Percentiles rank a stretch among this genome's conserved stretches.
Conservation (phyloP, 2,797 vertebrate genomes). For the Danionella dracula region DNA sequence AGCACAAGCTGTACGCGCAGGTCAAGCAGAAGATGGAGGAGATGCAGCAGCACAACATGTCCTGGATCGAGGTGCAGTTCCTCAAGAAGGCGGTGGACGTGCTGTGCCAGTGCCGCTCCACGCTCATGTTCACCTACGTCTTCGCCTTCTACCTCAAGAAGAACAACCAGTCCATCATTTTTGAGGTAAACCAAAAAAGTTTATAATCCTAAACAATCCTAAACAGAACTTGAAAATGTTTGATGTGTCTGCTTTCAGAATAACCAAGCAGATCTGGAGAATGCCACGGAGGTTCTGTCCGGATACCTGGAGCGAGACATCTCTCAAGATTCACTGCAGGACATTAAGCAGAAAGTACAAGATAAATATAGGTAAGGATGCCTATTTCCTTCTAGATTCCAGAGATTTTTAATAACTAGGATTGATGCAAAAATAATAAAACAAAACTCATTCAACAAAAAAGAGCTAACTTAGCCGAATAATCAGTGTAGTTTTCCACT, state of each 20-base stretch:
- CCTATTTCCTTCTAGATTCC: no score
- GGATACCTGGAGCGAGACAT: slow-evolving; percentile 99
- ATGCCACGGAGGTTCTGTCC: slow-evolving; percentile 98
- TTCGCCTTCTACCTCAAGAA: slow-evolving; percentile 99
- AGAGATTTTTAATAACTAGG: no score
- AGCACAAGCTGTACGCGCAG: slow-evolving; percentile 99
- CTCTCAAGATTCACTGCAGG: slow-evolving; percentile 99
- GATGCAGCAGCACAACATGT: slow-evolving; percentile 99
- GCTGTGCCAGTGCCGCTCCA: slow-evolving; percentile 98
- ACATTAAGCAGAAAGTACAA: slow-evolving; percentile 99
- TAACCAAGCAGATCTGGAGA: slow-evolving; percentile 99
- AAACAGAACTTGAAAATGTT: not conserved
- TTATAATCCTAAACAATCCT: no score
- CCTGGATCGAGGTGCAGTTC: slow-evolving; percentile 99
- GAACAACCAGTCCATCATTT: slow-evolving; percentile 99
- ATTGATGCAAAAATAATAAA: no score
- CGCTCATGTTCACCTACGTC: slow-evolving; percentile 99
- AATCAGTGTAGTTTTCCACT: no score
- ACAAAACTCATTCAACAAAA: no score
- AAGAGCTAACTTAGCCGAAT: no score
- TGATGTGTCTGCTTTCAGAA: slow-evolving; percentile 69
- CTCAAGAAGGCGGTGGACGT: slow-evolving; percentile 99
- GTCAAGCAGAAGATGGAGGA: slow-evolving; percentile 99
- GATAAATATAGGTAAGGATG: slow-evolving; percentile 99
- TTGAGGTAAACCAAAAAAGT: slow-evolving; percentile 81